These are phyloP conservation scores for Sminthopsis crassicaudata DNA, from an alignment of 2,113 vertebrate genomes.

Conservation along the genomic window DNA sequence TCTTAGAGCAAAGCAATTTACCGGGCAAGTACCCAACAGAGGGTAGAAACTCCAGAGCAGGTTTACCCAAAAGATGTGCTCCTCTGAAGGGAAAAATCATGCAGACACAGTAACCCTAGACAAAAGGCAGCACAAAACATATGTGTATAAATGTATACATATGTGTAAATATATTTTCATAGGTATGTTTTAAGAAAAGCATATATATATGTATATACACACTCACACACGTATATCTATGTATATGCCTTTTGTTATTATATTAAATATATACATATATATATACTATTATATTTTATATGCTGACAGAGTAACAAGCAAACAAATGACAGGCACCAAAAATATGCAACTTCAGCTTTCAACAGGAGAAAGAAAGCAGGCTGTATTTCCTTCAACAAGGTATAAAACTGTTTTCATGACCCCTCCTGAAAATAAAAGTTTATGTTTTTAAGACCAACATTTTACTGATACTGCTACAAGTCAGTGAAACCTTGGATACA, in stretches of 20 bases:
- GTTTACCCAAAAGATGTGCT: background rate
- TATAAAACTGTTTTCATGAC: background rate
- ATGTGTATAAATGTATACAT: no score
- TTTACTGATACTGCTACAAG: background rate
- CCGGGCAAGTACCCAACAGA: background rate
- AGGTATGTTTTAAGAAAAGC: no score
- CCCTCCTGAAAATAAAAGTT: background rate
- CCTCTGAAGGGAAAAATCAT: background rate
- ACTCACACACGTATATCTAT: no score
- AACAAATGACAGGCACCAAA: background rate
- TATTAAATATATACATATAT: background rate
- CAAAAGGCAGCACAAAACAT: background rate
- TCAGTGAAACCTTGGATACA: background rate
- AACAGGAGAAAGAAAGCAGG: background rate
- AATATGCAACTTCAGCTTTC: background rate
- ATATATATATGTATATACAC: no score
- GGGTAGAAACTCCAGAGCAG: background rate
- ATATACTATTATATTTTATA: background rate
- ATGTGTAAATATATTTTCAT: background rate
- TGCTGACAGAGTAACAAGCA: background rate
- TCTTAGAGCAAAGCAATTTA: background rate
- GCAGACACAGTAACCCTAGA: background rate
- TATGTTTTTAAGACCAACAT: background rate
- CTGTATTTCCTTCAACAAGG: background rate
- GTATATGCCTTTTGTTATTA: no score